phyloP scores from a whole-genome alignment of 2,113 vertebrate genomes.

The Pseudolaguvia tuberculata region DNA sequence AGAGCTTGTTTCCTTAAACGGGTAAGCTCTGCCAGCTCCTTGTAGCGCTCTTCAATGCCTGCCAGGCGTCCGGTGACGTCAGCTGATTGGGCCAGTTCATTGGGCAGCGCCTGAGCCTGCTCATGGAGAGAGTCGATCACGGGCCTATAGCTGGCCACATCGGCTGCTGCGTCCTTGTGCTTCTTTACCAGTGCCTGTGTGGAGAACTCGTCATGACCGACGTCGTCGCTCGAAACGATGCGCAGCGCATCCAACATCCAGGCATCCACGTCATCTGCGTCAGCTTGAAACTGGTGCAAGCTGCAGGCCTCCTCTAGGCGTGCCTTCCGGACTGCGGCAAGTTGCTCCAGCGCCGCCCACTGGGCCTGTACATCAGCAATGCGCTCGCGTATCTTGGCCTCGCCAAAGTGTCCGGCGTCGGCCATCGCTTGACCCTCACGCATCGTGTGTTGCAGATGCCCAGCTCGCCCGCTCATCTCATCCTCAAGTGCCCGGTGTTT shows the following conservation, averaged over 20 bases:
- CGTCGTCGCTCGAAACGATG: constrained; percentile 86
- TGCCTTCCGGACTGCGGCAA: constrained; percentile 78
- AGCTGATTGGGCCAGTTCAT: constrained; percentile 67
- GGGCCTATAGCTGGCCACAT: constrained; percentile 82
- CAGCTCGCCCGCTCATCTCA: constrained; percentile 84
- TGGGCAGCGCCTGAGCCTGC: constrained; percentile 74
- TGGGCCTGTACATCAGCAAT: constrained; percentile 81
- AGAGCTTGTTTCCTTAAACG: constrained; percentile 89
- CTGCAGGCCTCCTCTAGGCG: constrained; percentile 80
- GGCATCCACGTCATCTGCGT: constrained; percentile 84
- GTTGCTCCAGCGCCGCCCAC: constrained; percentile 85
- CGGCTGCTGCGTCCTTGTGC: constrained; percentile 88
- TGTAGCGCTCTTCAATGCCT: constrained; percentile 92
- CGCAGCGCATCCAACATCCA: constrained; percentile 92
- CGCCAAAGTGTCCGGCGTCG: constrained; percentile 80
- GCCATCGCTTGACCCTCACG: constrained; percentile 90
- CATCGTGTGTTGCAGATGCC: constrained; percentile 83
- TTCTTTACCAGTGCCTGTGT: constrained; percentile 92
- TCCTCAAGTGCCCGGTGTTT: constrained; percentile 91
- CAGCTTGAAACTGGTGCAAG: constrained; percentile 89
- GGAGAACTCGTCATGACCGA: constrained; percentile 93
- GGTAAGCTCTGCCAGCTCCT: constrained; percentile 83
- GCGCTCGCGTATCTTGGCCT: constrained; percentile 82
- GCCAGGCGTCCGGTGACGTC: constrained; percentile 78
- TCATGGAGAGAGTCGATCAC: constrained; percentile 85